A percentile compares a stretch with the other conserved stretches of the same genome.
Evolutionary conservation across 53 echinoderm and acorn worm genomes (phyloP).

Genomic region (Actinopyga echinites): DNA sequence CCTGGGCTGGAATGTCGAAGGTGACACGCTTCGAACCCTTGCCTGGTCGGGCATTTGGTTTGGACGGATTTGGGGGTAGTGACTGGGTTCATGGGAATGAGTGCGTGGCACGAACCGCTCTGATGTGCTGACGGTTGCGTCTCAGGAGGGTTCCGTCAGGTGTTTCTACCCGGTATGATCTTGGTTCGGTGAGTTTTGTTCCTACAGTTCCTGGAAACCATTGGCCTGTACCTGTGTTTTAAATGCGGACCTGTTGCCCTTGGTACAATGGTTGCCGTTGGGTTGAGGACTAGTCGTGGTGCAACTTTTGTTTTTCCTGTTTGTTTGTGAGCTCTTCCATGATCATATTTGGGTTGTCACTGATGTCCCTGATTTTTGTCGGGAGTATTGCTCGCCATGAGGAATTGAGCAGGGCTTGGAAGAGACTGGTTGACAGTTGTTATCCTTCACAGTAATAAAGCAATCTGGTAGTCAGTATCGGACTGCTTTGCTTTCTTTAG

Average conservation of each 20-base stretch:
- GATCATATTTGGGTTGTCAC: background rate
- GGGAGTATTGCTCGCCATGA: conserved; percentile 25
- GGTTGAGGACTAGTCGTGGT: conserved; percentile 1
- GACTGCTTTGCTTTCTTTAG: conserved; percentile 36
- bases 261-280: background rate
- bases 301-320: background rate
- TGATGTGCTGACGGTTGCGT: too few relatives aligned
- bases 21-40: too few relatives aligned
- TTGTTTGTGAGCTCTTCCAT: background rate
- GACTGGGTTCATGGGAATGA: too few relatives aligned
- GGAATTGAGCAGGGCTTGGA: background rate
- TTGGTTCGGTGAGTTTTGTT: background rate
- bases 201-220: background rate
- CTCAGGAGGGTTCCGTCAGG: too few relatives aligned
- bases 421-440: background rate
- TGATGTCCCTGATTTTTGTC: background rate
- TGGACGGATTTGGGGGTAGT: too few relatives aligned
- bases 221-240: background rate
- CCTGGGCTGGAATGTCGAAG: too few relatives aligned
- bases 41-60: too few relatives aligned
- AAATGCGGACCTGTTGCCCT: background rate
- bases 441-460: conserved; percentile 12
- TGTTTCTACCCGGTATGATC: too few relatives aligned
- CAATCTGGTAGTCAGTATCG: conserved; percentile 25
- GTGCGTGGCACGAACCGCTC: too few relatives aligned